phyloP scores from a whole-genome alignment of 92 coral and sea anemone species.

The Phenganax stokvisi region DNA sequence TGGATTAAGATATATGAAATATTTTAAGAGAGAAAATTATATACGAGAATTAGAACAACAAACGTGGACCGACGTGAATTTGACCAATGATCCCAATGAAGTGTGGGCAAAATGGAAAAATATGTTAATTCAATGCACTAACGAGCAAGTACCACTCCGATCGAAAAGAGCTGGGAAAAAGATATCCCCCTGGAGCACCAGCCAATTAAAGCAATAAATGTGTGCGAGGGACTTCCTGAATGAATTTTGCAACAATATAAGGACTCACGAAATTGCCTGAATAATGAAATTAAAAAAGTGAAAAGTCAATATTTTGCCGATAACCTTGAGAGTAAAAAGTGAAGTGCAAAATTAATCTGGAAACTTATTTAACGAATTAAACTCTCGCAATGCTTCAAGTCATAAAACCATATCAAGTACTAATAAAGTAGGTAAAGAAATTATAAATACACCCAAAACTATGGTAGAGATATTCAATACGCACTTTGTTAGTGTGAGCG shows the following conservation, averaged over 20 bases:
- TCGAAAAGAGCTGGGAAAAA: not conserved
- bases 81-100: not conserved
- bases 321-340: not conserved
- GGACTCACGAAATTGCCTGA: not conserved
- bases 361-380: no score
- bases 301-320: not conserved
- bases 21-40: slow-evolving; percentile 8
- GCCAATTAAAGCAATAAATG: not conserved
- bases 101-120: no score
- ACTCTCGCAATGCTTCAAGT: no score
- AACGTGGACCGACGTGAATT: slow-evolving; percentile 2
- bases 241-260: not conserved
- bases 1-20: slow-evolving; percentile 29
- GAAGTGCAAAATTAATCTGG: no score
- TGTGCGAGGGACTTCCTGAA: not conserved
- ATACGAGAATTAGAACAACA: slow-evolving; percentile 28
- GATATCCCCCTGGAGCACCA: no score
- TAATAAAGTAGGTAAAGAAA: not conserved
- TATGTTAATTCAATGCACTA: not conserved
- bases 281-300: no score
- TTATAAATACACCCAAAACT: not conserved
- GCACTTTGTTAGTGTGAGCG: not conserved
- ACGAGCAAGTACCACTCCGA: not conserved
- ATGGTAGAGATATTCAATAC: not conserved
- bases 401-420: not conserved